Evolutionary conservation across 2,888 invertebrate species (phyloP), one percentile per base, ranked within the genome.

Genomic region (Zaprionus lineosus): DNA sequence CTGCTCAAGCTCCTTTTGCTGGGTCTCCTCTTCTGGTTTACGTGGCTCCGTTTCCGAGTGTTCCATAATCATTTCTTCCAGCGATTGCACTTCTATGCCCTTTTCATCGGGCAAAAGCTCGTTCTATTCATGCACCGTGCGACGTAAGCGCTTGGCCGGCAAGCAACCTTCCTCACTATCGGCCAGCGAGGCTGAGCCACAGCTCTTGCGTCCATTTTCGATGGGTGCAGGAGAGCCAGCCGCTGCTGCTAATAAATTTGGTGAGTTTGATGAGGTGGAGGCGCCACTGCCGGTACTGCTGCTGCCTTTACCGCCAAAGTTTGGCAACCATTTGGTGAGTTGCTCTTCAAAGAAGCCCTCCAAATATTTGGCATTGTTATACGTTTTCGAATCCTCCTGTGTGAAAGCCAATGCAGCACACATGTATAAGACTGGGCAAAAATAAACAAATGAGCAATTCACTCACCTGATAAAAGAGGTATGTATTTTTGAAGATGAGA

Each of bases 311-410:
- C n/a, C 51, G 26, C 93, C 93, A 90, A 93, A 94, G 87, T 93
- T 94, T 1, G 96, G 96, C 77, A 96, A 91, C 94, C 95, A 95
- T 89, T 96, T 96, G 44, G 92, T 88, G 68, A 96, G 91, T 87
- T 95, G 93, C 84, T 94, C 93, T 85, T 96, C 95, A 89, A 96
- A 96, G 91, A 96, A 96, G 90, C 94, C 94, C 89, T 97, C 96
- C 81, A 97, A 92, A 63, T 93, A 93, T 89, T 94, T 94, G 33
- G 95, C 96, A 90, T 96, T 95, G 82, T 92, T 93, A 90, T 93
- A 94, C 33, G 95, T 93, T 87, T 93, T 93, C 9, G 94, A 94
- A 72, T 95, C 95, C 83, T 93, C 92, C 95, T 96, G 67, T 57
- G 55, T 61, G 41, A 73, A 39, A 41, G 59, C 47, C 53, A 34